Percentiles rank a stretch among this genome's conserved stretches.
Evolutionary conservation across 2,888 invertebrate genomes (phyloP).

Genomic region (Sinotaia quadrata): DNA sequence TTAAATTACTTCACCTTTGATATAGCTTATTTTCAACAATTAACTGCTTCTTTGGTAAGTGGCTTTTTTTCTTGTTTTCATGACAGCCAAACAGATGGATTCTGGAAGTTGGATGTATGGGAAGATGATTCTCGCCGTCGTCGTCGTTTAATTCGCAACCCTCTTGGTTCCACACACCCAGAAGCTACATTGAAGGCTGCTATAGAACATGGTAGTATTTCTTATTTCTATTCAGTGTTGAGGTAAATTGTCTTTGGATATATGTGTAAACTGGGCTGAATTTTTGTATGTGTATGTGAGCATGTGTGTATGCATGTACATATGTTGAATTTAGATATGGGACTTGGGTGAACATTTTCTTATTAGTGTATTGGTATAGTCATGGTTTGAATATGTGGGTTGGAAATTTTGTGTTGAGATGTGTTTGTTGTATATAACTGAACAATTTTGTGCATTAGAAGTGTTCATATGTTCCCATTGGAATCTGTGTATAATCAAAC

Average conservation of each 20-base stretch:
- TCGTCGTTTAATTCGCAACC: conserved; percentile 95
- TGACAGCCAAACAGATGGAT: conserved; percentile 44
- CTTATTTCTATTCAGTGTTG: no score
- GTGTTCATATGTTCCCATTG: no score
- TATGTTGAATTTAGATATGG: no score
- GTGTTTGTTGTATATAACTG: no score
- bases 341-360: no score
- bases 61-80: background rate
- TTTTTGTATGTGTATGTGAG: background rate
- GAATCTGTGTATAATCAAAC: no score
- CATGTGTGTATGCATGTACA: background rate
- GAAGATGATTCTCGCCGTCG: conserved; percentile 98
- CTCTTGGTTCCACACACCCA: conserved; percentile 91
- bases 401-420: no score
- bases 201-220: conserved; percentile 83
- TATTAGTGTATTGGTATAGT: no score
- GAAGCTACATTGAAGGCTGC: conserved; percentile 86
- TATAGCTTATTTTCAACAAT: background rate
- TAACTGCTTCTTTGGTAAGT: background rate
- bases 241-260: background rate
- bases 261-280: background rate
- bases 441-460: no score
- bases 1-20: no score
- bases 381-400: no score
- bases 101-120: conserved; percentile 99